Percentiles rank a stretch among this genome's conserved stretches.
Evolutionary conservation across 2,888 invertebrate species (phyloP).

Genomic region (Mimumesa dahlbomi): DNA sequence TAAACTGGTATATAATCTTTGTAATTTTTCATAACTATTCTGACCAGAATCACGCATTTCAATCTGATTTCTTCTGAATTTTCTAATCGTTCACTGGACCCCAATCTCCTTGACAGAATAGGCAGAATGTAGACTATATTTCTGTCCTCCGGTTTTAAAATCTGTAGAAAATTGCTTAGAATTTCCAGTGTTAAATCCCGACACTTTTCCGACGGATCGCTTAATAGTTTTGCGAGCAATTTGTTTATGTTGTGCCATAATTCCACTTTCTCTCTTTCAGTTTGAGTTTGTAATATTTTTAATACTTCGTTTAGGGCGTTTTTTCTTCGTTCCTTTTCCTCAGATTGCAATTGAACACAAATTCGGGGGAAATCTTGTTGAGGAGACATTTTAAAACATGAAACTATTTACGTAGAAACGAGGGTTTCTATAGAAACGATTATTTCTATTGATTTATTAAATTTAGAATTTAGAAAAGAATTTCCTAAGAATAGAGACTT

Average conservation of each 20-base stretch:
- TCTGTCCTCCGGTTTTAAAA: conserved; percentile 85
- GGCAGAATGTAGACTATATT: conserved; percentile 89
- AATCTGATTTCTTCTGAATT: conserved; percentile 91
- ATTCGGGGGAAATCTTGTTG: conserved; percentile 50
- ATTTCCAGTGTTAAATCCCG: conserved; percentile 83
- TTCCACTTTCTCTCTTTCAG: too few relatives aligned
- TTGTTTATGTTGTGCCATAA: conserved; percentile 80
- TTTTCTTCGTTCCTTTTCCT: conserved; percentile 83
- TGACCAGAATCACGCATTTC: conserved; percentile 85
- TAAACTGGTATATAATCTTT: conserved; percentile 84
- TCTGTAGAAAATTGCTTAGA: conserved; percentile 82
- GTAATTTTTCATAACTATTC: conserved; percentile 85
- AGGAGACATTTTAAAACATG: conserved; percentile 30
- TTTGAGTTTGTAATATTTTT: too few relatives aligned
- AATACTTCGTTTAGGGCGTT: conserved; percentile 81
- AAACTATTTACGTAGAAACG: too few relatives aligned
- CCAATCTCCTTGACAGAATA: conserved; percentile 88
- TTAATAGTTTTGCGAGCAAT: conserved; percentile 80
- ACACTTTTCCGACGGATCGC: conserved; percentile 85
- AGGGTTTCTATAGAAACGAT: too few relatives aligned
- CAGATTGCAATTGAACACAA: conserved; percentile 81
- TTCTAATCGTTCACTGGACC: conserved; percentile 87
- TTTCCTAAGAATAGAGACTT: too few relatives aligned
- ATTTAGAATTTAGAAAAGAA: too few relatives aligned
- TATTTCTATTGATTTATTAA: too few relatives aligned